These are phyloP conservation scores for Amblyteles armatorius DNA, from an alignment of 2,888 invertebrate genomes.

Conservation along the genomic window DNA sequence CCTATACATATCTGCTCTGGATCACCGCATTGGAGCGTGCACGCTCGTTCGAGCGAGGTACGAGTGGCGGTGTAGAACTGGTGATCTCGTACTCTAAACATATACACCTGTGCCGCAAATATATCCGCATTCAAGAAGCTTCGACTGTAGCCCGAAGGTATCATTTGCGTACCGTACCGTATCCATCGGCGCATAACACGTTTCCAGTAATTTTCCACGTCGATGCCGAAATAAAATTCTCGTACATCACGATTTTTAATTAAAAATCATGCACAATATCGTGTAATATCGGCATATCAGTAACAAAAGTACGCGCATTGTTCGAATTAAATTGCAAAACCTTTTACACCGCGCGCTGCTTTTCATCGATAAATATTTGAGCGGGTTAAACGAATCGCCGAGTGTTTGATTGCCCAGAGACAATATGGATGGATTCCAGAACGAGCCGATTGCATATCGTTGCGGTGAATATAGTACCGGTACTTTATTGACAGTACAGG, in stretches of 20 bases:
- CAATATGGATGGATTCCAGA: conserved; percentile 14
- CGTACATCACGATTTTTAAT: background rate
- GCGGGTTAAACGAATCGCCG: conserved; percentile 9
- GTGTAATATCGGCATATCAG: background rate
- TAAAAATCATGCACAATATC: conserved; percentile 7
- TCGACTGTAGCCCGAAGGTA: conserved; percentile 23
- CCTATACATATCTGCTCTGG: conserved; percentile 60
- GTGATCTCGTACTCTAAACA: conserved; percentile 44
- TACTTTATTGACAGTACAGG: background rate
- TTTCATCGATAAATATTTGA: conserved; percentile 31
- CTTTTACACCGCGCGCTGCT: background rate
- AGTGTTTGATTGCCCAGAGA: conserved; percentile 24
- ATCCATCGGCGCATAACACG: background rate
- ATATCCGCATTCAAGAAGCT: conserved; percentile 7
- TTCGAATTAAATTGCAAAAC: background rate
- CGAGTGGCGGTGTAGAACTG: conserved; percentile 52
- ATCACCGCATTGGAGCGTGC: conserved; percentile 60
- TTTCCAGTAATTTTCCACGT: background rate
- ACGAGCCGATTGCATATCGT: conserved; percentile 15
- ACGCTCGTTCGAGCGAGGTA: conserved; percentile 59
- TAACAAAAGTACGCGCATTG: background rate
- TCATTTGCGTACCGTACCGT: background rate
- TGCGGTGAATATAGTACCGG: background rate
- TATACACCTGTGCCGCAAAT: conserved; percentile 27
- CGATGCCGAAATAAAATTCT: background rate